A percentile compares a stretch with the other conserved stretches of the same genome.
Conservation (phyloP, 2,797 vertebrate genomes). For the Pseudopleuronectes americanus region DNA sequence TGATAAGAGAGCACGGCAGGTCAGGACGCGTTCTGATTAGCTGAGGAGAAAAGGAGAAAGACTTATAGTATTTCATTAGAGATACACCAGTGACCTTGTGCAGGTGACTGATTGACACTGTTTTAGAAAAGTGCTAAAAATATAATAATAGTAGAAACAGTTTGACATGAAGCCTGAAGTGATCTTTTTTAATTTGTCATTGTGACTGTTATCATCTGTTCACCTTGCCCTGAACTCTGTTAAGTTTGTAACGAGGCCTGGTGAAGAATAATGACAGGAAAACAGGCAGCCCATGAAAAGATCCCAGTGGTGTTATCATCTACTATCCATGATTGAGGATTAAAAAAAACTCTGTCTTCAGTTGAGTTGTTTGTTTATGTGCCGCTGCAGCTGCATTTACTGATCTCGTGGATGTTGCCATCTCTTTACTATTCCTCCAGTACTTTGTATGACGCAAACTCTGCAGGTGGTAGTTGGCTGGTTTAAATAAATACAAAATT, state of each 20-base stretch:
- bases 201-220: constrained; percentile 17
- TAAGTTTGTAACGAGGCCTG: constrained; percentile 18
- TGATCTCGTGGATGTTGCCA: constrained; percentile 46
- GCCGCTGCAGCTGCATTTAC: constrained; percentile 59
- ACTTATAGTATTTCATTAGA: constrained; percentile 27
- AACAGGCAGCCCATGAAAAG: constrained; percentile 15
- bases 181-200: background rate
- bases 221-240: background rate
- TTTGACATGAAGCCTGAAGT: too few species aligned
- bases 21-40: constrained; percentile 42
- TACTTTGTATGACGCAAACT: constrained; percentile 43
- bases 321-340: constrained; percentile 36
- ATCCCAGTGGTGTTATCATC: constrained; percentile 14
- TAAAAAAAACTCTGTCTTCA: constrained; percentile 49
- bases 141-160: too few species aligned
- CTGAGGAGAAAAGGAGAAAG: constrained; percentile 45
- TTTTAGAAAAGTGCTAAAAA: constrained; percentile 1
- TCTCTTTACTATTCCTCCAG: constrained; percentile 35
- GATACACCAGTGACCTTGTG: constrained; percentile 21
- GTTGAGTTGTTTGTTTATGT: constrained; percentile 67
- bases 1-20: constrained; percentile 58
- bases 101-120: constrained; percentile 17
- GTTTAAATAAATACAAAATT: constrained; percentile 50
- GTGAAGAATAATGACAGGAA: constrained; percentile 26
- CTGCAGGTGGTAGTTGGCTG: constrained; percentile 46